Evolutionary conservation across 1,140 invertebrate species (phyloP), one percentile per base, ranked within the genome.

Genomic region (Aphaenogaster floridana): DNA sequence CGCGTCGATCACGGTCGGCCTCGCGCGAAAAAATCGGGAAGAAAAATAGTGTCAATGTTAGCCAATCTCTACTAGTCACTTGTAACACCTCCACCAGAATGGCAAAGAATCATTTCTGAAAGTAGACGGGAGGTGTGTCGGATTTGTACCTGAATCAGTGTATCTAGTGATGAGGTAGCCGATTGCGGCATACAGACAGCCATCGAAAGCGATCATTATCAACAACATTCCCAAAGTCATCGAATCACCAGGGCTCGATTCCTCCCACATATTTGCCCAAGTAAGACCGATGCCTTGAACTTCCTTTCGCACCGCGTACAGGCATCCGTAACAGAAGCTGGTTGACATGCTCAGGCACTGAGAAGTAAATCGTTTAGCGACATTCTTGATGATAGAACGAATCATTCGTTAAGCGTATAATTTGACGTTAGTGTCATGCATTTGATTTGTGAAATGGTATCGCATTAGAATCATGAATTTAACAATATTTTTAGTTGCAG

Each of bases 291-390:
- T 74, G 8, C 96, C 96, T 92, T 96, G 96, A 36, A 97, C 95
- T 91, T 97, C 97, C 89, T 95, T 96, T 7, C 97, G 95, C 71
- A 96, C 95, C 1, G 96, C 95, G 81, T 96, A 96, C 2, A 96
- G 93, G 92, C 97, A 96, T 64, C 96, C 96, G 92, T 97, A 97
- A 90, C 96, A 96, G 85, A 97, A 96, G 39, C 96, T 96, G 0
- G 97, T 97, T 0, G 97, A 97, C 96, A 96, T 96, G 63, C 95
- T 96, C 0, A 96, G 88, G 88, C 96, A 96, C 96, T 96, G 89
- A 87, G 92, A 90, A 78, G 45, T 48, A 59, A 48, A 79, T 71
- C 3, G 17, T 79, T 63, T 45, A 1, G 2, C n/a, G 17, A 78
- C 15, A 64, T 34, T 78, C 8, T 77, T 3, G 8, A 21, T 3